Conservation (phyloP, 2,113 vertebrate species). For the Oreocharis arfaki region DNA sequence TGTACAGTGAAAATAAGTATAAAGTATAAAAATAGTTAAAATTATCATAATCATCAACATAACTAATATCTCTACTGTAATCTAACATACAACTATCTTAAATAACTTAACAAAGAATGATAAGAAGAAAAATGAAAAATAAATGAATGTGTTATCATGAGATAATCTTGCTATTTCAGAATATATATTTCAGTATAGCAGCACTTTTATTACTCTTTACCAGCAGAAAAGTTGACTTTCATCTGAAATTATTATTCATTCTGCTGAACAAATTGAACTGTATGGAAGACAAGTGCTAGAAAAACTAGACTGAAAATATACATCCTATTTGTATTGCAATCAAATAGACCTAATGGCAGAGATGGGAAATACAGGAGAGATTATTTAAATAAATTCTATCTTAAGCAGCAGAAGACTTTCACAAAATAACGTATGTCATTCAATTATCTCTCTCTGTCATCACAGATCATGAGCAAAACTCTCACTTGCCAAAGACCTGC, state of each 20-base stretch:
- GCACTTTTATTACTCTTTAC: not conserved
- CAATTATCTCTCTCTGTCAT: not conserved
- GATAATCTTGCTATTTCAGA: not conserved
- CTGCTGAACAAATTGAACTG: not conserved
- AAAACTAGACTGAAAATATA: not conserved
- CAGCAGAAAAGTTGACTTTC: not conserved
- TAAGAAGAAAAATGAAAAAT: not conserved
- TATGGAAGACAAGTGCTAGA: not conserved
- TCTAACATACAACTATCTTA: not conserved
- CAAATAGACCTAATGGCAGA: not conserved
- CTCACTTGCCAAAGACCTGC: conserved; percentile 10
- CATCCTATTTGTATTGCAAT: not conserved
- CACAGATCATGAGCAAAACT: not conserved
- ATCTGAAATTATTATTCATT: not conserved
- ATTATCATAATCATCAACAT: not conserved
- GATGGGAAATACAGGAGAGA: not conserved
- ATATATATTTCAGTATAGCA: not conserved
- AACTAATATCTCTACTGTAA: not conserved
- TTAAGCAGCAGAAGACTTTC: not conserved
- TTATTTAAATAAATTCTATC: conserved; percentile 11
- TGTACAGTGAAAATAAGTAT: not conserved
- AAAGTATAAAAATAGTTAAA: not conserved
- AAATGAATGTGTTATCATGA: not conserved
- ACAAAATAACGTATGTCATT: not conserved
- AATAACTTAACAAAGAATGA: not conserved